Base-by-base conservation (phyloP, 2,113 vertebrate species). In the Notothenia coriiceps region DNA sequence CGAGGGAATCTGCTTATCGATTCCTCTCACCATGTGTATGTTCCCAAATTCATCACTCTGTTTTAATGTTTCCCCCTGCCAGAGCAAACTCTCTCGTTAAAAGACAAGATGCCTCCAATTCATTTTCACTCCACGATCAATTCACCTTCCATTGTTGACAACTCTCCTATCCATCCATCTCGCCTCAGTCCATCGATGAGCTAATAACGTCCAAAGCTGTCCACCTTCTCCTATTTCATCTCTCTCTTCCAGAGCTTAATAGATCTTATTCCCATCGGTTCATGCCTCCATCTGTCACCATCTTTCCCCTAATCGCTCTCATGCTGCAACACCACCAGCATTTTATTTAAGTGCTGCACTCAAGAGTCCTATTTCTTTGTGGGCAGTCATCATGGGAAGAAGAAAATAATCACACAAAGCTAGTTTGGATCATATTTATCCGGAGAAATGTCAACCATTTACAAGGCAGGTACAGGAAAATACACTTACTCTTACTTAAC, bases 161-260 rank as follows among this genome's bases (percentile, higher is more conserved):
- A 25, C 10, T 33, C 54, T 20, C 46, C 65, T 5, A 3, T 51
- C 25, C 8, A 71, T 75, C 18, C 47, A 66, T 33, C 55, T 40
- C 20, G 60, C 15, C 11, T 6, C 43, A 2, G 9, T 70, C 63
- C 6, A 50, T 77, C 49, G 40, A 55, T 13, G 6, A 79, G 51
- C 61, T 67, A 55, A 71, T 57, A 66, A 62, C 2, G 1, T 33
- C 56, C 13, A 18, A 70, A 56, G 59, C 14, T 6, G 8, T 59
- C 72, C 57, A 65, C 67, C 40, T 64, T 60, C 18, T 59, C 51
- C 62, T 68, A 60, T 68, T 72, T 64, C 18, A 75, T 71, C 22
- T 63, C 44, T 11, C 22, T 55, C 14, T 47, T 49, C 40, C 17
- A 13, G 6, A 57, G 25, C 40, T 59, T 44, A 57, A 68, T 68